Percentiles rank a stretch among this genome's conserved stretches.
Evolutionary conservation across 2,888 invertebrate species (phyloP).

Genomic region (Linyphia triangularis): DNA sequence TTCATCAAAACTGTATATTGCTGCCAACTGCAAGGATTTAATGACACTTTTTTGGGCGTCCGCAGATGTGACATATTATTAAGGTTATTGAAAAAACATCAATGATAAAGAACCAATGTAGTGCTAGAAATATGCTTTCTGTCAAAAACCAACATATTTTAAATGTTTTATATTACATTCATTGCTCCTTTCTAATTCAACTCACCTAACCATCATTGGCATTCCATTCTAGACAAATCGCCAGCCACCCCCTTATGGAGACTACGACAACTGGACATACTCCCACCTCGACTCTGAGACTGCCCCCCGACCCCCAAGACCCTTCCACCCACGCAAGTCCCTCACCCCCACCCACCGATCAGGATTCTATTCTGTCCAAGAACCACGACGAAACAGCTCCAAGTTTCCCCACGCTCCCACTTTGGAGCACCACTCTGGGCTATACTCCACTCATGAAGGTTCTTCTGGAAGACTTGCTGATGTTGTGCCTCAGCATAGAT

Average conservation of each 20-base stretch:
- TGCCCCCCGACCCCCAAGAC: neutral
- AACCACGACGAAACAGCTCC: slow-evolving; percentile 13
- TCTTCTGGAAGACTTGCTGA: neutral
- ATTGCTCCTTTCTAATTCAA: no score
- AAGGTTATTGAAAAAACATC: no score
- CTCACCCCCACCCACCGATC: slow-evolving; percentile 36
- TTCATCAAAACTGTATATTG: no score
- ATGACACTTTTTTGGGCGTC: no score
- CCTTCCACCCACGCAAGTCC: slow-evolving; percentile 23
- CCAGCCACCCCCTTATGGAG: slow-evolving; percentile 57
- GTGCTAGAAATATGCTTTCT: no score
- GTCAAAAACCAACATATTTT: no score
- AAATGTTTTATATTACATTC: no score
- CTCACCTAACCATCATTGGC: no score
- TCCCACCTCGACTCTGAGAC: slow-evolving; percentile 9
- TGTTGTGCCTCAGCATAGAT: slow-evolving; percentile 23
- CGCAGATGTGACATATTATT: no score
- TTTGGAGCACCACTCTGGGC: slow-evolving; percentile 9
- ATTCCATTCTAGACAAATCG: slow-evolving; percentile 11
- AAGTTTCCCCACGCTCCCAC: neutral
- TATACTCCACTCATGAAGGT: slow-evolving; percentile 17
- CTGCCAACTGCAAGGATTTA: no score
- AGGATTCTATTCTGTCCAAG: slow-evolving; percentile 58
- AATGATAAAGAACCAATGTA: no score
- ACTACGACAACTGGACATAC: slow-evolving; percentile 65